Base-by-base conservation (phyloP, 2,888 invertebrate genomes). In the Petrolisthes manimaculis region DNA sequence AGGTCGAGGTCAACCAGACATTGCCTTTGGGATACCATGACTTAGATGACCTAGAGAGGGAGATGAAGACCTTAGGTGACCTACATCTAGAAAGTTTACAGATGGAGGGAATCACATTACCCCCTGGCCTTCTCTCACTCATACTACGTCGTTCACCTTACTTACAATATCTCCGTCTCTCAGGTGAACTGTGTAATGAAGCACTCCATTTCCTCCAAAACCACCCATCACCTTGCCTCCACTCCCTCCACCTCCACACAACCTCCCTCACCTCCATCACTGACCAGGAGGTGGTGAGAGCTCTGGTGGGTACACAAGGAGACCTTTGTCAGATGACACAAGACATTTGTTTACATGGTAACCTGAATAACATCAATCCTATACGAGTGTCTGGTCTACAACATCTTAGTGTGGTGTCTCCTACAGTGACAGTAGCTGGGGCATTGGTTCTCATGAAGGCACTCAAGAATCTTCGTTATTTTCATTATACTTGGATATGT, bases 401-500 rank as follows among this genome's bases (percentile, higher is more conserved):
- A 37, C 51, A 56, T 9, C 24, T 84, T 21, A 75, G 71, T 6
- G 55, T 84, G 18, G 75, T 75, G 24, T 75, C 84, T 18, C 84
- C 84, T 8, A 18, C 37, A n/a, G 71, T 75, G 12, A 21, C 84
- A 1, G 24, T 77, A 8, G 75, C 56, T n/a, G 84, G 84, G 18
- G 84, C 84, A 18, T n/a, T 84, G 75, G 51, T 84, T 6, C 75
- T 84, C 12, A 51, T 84, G 18, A 56, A 37, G 14, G 56, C 77
- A 56, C 84, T 84, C 9, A 69, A 37, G 2, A 74, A 84, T 37
- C 84, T 84, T 55, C 37, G 18, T 8, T 56, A 75, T 51, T 56
- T 84, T 51, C 84, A 84, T n/a, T 84, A 84, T 75, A 84, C 84
- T 14, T 84, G 84, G 84, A 53, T 75, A 3, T 74, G 55, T 77